Evolutionary conservation across 2,113 vertebrate genomes (phyloP).

Genomic region (Climacteris rufus): DNA sequence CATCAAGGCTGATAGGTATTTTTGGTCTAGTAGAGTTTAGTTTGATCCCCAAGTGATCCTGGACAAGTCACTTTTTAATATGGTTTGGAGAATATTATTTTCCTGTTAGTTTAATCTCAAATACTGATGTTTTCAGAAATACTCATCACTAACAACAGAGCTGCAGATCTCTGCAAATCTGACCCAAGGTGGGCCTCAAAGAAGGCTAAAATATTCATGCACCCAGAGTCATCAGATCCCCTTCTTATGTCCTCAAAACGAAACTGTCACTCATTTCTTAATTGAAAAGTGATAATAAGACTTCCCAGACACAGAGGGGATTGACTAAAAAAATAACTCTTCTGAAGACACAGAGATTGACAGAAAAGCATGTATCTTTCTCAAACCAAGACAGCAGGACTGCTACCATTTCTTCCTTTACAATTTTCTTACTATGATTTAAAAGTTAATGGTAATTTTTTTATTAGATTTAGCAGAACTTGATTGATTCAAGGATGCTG

Average conservation of each 20-base stretch:
- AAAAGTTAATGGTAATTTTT: conserved; percentile 30
- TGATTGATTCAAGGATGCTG: conserved; percentile 47
- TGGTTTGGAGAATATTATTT: background rate
- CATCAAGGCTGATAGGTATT: background rate
- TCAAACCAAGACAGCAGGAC: background rate
- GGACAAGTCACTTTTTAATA: background rate
- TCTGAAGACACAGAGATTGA: background rate
- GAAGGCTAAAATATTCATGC: background rate
- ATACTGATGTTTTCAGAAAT: background rate
- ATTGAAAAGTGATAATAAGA: background rate
- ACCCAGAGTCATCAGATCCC: background rate
- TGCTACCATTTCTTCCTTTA: background rate
- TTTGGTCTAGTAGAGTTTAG: background rate
- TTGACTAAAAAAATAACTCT: background rate
- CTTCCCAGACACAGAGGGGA: background rate
- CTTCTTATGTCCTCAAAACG: background rate
- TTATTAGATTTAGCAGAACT: conserved; percentile 35
- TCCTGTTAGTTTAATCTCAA: background rate
- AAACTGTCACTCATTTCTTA: background rate
- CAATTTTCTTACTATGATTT: background rate
- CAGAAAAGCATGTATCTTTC: background rate
- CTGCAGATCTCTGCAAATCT: background rate
- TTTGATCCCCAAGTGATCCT: background rate
- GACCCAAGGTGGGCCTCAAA: background rate
- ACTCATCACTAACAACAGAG: background rate